A percentile compares a stretch with the other conserved stretches of the same genome.
Evolutionary conservation across 2,797 vertebrate species (phyloP).

Genomic region (Coreius guichenoti): DNA sequence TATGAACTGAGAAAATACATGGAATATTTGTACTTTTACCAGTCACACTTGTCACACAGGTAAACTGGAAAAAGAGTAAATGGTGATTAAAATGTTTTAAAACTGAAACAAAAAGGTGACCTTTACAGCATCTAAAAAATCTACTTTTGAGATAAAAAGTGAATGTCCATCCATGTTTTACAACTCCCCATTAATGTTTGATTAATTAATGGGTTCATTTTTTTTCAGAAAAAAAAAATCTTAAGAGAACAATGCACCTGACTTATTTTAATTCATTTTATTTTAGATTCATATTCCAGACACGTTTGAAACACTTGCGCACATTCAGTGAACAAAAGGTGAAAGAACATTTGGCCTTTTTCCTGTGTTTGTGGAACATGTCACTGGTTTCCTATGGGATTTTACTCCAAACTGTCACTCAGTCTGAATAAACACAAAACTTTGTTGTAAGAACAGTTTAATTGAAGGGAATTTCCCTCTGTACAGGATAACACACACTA

Average conservation of each 20-base stretch:
- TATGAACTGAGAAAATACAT: not conserved
- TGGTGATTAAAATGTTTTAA: not conserved
- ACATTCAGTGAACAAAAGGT: slow-evolving; percentile 42
- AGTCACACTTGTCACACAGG: not conserved
- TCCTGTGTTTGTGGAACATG: slow-evolving; percentile 69
- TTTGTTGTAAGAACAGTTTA: slow-evolving; percentile 50
- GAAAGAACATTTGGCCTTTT: slow-evolving; percentile 52
- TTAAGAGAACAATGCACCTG: not conserved
- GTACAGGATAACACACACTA: slow-evolving; percentile 30
- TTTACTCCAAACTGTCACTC: slow-evolving; percentile 65
- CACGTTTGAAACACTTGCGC: not conserved
- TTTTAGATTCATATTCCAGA: slow-evolving; percentile 27
- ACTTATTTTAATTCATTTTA: slow-evolving; percentile 15
- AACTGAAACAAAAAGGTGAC: not conserved
- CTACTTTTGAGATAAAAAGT: not conserved
- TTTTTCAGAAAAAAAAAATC: not conserved
- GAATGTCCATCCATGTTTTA: not conserved
- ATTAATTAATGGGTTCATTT: not conserved
- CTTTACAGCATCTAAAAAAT: not conserved
- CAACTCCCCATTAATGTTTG: not conserved
- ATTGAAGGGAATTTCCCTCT: slow-evolving; percentile 51
- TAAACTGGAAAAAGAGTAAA: not conserved
- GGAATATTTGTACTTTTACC: not conserved
- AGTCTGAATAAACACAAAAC: slow-evolving; percentile 51
- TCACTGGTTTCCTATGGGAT: slow-evolving; percentile 58